Evolutionary conservation across 2,797 vertebrate species (phyloP).

Genomic region (Gambelia wislizenii): DNA sequence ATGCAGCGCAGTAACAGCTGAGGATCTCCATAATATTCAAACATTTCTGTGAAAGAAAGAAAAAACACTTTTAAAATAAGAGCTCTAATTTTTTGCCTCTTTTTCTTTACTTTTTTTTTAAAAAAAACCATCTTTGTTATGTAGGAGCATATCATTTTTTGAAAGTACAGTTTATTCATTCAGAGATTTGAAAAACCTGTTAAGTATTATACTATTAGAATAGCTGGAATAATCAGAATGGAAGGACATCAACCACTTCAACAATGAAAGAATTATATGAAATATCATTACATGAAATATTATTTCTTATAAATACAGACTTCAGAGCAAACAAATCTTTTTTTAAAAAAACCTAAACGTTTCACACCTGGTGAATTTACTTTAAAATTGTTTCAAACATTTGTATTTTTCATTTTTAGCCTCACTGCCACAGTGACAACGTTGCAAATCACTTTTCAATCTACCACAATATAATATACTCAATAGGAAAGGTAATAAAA

Average conservation of each 20-base stretch:
- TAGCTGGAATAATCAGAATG: background rate
- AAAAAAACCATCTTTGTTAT: background rate
- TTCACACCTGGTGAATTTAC: background rate
- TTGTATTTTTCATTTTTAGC: slow-evolving; percentile 21
- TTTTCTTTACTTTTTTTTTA: background rate
- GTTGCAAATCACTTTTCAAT: slow-evolving; percentile 32
- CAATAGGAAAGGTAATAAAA: background rate
- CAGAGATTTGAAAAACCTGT: background rate
- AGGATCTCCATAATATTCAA: background rate
- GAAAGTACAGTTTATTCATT: background rate
- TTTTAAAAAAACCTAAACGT: background rate
- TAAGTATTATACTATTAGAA: background rate
- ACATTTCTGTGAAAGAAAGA: background rate
- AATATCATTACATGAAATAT: background rate
- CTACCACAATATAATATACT: slow-evolving; percentile 1
- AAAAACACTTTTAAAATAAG: slow-evolving; percentile 36
- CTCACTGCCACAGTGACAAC: slow-evolving; percentile 27
- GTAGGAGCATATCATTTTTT: background rate
- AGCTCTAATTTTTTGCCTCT: background rate
- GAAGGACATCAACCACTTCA: background rate
- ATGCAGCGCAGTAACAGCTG: background rate
- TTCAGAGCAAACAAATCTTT: slow-evolving; percentile 24
- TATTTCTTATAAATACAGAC: background rate
- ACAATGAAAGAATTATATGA: background rate
- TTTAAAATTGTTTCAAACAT: slow-evolving; percentile 39